Evolutionary conservation across 1,140 invertebrate genomes (phyloP).

Genomic region (Leucophenga varia): DNA sequence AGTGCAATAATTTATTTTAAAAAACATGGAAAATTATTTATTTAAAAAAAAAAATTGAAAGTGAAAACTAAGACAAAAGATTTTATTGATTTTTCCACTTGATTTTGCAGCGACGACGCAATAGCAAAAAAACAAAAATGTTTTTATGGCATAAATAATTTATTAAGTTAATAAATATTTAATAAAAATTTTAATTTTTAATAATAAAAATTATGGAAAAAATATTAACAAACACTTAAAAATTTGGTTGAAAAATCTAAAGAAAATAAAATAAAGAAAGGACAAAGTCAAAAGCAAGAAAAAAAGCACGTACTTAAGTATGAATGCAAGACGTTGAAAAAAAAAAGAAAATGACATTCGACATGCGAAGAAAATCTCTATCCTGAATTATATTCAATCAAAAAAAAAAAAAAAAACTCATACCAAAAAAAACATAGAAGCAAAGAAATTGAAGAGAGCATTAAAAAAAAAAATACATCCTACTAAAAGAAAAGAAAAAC

Average conservation of each 20-base stretch:
- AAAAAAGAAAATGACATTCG: slow-evolving; percentile 21
- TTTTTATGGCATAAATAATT: slow-evolving; percentile 30
- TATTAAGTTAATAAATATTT: slow-evolving; percentile 39
- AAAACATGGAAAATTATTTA: slow-evolving; percentile 1
- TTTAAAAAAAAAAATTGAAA: slow-evolving; percentile 29
- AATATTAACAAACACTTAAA: background rate
- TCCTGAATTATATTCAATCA: slow-evolving; percentile 42
- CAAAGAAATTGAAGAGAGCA: no score
- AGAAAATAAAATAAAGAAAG: slow-evolving; percentile 4
- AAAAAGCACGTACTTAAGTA: slow-evolving; percentile 14
- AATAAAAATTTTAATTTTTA: no score
- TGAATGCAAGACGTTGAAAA: no score
- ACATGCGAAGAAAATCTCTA: slow-evolving; percentile 46
- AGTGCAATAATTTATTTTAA: background rate
- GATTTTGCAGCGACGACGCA: no score
- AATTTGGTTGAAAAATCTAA: slow-evolving; percentile 7
- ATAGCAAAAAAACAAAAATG: no score
- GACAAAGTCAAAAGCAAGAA: slow-evolving; percentile 28
- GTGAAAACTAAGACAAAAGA: slow-evolving; percentile 26
- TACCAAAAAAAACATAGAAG: no score
- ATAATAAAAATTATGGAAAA: no score
- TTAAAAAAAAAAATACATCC: slow-evolving; percentile 14
- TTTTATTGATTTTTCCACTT: no score
- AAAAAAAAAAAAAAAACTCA: slow-evolving; percentile 8
- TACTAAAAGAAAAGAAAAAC: slow-evolving; percentile 8